A percentile compares a stretch with the other conserved stretches of the same genome.
Conservation (phyloP, 1,140 invertebrate genomes). For the Tetramorium parvispinum region DNA sequence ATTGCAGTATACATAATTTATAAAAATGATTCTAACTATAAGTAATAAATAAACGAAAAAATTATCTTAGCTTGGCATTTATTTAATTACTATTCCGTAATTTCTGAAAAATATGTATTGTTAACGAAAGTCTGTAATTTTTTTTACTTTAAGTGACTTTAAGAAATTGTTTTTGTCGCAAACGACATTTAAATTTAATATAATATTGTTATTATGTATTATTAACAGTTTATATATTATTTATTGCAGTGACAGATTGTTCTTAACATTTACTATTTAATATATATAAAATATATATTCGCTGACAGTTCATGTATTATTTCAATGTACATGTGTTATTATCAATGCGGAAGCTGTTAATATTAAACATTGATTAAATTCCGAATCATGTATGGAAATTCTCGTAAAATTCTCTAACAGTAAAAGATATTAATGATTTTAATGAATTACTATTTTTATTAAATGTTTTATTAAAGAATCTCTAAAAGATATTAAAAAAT, state of each 20-base stretch:
- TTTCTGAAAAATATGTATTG: background rate
- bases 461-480: background rate
- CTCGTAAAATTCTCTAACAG: background rate
- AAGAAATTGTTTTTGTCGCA: background rate
- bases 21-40: background rate
- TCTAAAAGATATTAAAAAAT: background rate
- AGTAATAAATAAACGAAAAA: background rate
- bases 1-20: background rate
- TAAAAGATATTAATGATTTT: background rate
- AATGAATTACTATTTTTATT: constrained; percentile 19
- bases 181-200: background rate
- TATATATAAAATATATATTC: background rate
- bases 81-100: background rate
- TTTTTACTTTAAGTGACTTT: background rate
- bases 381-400: background rate
- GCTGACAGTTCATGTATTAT: background rate
- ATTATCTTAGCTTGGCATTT: background rate
- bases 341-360: background rate
- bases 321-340: background rate
- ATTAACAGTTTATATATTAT: constrained; percentile 1
- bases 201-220: background rate
- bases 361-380: background rate
- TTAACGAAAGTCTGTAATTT: background rate
- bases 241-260: background rate
- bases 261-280: constrained; percentile 7